These are phyloP conservation scores for Hydractinia echinata DNA, from an alignment of 30 jellyfish, hydroid and myxozoan species.

Conservation along the genomic window DNA sequence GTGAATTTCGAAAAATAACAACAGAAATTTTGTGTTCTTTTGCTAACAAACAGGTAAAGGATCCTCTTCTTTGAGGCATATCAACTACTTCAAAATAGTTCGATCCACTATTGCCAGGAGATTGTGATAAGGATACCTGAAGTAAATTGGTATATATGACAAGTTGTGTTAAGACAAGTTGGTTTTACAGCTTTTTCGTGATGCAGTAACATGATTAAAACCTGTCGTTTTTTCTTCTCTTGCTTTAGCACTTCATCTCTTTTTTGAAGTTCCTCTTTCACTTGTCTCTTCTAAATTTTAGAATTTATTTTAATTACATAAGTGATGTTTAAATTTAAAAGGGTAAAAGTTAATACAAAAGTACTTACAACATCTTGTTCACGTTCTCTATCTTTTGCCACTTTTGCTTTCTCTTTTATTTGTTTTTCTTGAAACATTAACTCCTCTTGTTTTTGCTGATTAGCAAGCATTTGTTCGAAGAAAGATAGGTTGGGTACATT, in stretches of 20 bases:
- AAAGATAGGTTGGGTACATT: constrained; percentile 77
- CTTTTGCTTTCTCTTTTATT: constrained; percentile 47
- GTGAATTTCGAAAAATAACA: not conserved
- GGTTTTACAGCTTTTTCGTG: not conserved
- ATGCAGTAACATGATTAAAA: not conserved
- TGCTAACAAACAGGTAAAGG: constrained; percentile 4
- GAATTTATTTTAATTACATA: too few relatives aligned
- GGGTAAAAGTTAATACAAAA: not conserved
- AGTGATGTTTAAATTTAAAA: not conserved
- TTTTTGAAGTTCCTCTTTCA: constrained; percentile 65
- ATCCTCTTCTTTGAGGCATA: not conserved
- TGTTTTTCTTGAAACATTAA: constrained; percentile 42
- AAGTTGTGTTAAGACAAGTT: not conserved
- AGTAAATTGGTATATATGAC: not conserved
- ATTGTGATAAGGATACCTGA: not conserved
- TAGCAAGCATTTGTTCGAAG: constrained; percentile 80
- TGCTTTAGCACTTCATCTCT: constrained; percentile 64
- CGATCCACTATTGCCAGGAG: not conserved
- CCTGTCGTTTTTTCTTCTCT: constrained; percentile 56
- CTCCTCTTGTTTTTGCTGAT: constrained; percentile 57
- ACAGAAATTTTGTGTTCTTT: constrained; percentile 19
- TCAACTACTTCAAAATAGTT: not conserved
- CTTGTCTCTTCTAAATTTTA: constrained; percentile 48
- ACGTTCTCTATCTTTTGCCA: constrained; percentile 69
- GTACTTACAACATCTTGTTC: constrained; percentile 80